A percentile compares a stretch with the other conserved stretches of the same genome.
Evolutionary conservation across 2,797 vertebrate genomes (phyloP).

Genomic region (Lithobates pipiens): DNA sequence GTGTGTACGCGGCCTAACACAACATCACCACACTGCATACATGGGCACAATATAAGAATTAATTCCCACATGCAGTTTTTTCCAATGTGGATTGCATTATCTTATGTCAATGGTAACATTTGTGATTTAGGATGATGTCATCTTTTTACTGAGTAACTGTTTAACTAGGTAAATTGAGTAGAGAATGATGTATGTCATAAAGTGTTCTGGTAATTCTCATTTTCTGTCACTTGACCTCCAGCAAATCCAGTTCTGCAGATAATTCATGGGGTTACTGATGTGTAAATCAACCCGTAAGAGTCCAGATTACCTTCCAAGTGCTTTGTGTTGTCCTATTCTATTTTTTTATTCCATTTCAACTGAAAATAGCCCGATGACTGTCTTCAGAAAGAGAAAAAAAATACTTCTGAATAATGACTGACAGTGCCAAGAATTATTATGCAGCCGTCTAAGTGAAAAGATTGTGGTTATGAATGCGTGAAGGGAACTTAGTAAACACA

Average conservation of each 20-base stretch:
- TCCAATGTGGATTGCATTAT: background rate
- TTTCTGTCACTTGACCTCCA: constrained; percentile 64
- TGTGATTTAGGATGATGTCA: constrained; percentile 20
- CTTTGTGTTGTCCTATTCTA: constrained; percentile 74
- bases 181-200: constrained; percentile 29
- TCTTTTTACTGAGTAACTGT: background rate
- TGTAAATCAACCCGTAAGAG: constrained; percentile 69
- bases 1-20: too few relatives aligned
- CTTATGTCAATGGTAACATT: background rate
- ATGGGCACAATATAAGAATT: too few relatives aligned
- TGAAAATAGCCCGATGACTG: constrained; percentile 69
- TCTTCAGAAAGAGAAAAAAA: constrained; percentile 69
- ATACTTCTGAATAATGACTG: constrained; percentile 76
- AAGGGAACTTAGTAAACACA: constrained; percentile 85
- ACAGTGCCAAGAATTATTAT: constrained; percentile 81
- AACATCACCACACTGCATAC: too few relatives aligned
- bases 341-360: constrained; percentile 75
- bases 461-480: constrained; percentile 81
- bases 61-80: too few relatives aligned
- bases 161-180: constrained; percentile 25
- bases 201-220: constrained; percentile 63
- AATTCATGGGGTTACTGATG: constrained; percentile 60
- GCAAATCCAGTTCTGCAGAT: constrained; percentile 31
- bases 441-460: constrained; percentile 73
- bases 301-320: constrained; percentile 65